These are phyloP conservation scores for Cosmopolites sordidus DNA, from an alignment of 2,888 invertebrate genomes.

Conservation along the genomic window DNA sequence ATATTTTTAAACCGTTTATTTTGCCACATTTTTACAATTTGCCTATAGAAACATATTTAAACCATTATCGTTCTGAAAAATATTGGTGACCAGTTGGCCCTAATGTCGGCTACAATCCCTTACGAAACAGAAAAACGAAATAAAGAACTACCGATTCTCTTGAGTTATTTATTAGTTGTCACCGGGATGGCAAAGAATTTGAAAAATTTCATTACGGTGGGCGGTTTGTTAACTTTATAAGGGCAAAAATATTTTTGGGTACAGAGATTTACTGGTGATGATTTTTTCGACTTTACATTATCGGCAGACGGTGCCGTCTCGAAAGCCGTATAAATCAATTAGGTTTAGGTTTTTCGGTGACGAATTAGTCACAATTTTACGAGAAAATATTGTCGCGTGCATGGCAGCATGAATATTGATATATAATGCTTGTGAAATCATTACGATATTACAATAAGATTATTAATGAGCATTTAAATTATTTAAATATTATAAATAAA, in stretches of 20 bases:
- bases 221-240: constrained; percentile 29
- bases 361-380: background rate
- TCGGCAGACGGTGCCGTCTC: constrained; percentile 1
- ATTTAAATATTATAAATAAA: too few relatives aligned
- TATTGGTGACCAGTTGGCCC: too few relatives aligned
- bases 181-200: constrained; percentile 22
- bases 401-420: too few relatives aligned
- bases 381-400: background rate
- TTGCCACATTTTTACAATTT: too few relatives aligned
- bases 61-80: too few relatives aligned
- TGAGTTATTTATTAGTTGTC: constrained; percentile 27
- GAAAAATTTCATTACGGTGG: constrained; percentile 26
- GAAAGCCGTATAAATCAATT: background rate
- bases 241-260: constrained; percentile 23
- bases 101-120: too few relatives aligned
- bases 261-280: constrained; percentile 17
- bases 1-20: too few relatives aligned
- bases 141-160: constrained; percentile 22
- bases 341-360: background rate
- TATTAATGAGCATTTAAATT: too few relatives aligned
- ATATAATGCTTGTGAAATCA: too few relatives aligned
- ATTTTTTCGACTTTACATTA: background rate
- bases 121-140: constrained; percentile 6
- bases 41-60: too few relatives aligned
- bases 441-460: too few relatives aligned